Conservation (phyloP, 2,113 vertebrate species). For the Ophthalmolycus amberensis region DNA sequence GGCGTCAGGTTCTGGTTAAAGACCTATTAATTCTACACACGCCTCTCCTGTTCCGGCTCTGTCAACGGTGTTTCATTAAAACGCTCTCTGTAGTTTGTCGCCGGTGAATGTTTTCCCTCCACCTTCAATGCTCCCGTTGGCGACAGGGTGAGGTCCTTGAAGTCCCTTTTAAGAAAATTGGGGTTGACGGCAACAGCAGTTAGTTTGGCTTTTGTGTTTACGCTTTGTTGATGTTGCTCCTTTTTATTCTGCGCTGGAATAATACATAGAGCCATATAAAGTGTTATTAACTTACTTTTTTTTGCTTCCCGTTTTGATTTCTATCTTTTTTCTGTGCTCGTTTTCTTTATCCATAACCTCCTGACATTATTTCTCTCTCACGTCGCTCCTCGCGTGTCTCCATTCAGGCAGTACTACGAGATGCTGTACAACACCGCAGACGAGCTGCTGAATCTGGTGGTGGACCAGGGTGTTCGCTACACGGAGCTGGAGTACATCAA, state of each 20-base stretch:
- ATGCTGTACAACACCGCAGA: constrained; percentile 98
- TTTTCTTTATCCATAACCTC: constrained; percentile 5
- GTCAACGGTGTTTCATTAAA: constrained; percentile 68
- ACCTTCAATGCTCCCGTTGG: constrained; percentile 25
- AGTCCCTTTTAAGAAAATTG: constrained; percentile 56
- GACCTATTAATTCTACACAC: constrained; percentile 59
- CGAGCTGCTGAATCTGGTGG: constrained; percentile 96
- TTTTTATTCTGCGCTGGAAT: constrained; percentile 37
- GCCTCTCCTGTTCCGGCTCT: constrained; percentile 38
- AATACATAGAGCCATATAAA: constrained; percentile 35
- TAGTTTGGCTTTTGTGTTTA: constrained; percentile 50
- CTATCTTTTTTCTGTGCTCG: not conserved
- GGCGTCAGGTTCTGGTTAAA: constrained; percentile 49
- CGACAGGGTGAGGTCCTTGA: constrained; percentile 49
- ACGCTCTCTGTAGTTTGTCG: constrained; percentile 35
- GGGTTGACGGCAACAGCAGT: constrained; percentile 52
- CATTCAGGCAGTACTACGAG: constrained; percentile 95
- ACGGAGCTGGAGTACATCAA: constrained; percentile 98
- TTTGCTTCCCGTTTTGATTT: not conserved
- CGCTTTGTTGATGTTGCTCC: constrained; percentile 34
- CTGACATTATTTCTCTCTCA: not conserved
- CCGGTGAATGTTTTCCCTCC: constrained; percentile 44
- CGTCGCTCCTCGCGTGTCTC: not conserved
- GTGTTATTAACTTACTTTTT: constrained; percentile 5
- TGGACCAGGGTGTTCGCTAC: constrained; percentile 98